Percentiles rank a stretch among this genome's conserved stretches.
Evolutionary conservation across 2,113 vertebrate species (phyloP).

Genomic region (Heloderma charlesbogerti): DNA sequence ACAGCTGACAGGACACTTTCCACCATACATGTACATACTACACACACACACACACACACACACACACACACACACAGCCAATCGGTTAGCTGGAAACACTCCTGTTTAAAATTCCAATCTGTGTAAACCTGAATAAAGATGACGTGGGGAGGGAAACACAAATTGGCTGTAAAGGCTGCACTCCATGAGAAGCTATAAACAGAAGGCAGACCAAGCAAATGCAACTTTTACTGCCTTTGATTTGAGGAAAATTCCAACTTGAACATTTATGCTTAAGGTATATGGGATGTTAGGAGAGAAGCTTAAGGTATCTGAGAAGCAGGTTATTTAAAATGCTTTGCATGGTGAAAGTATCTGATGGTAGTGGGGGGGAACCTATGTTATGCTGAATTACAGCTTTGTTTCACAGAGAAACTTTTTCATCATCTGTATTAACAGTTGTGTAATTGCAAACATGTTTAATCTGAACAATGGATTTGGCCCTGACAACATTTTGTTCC

Average conservation of each 20-base stretch:
- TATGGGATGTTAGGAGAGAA: conserved; percentile 41
- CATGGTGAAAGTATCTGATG: conserved; percentile 3
- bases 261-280: conserved; percentile 69
- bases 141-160: conserved; percentile 54
- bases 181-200: conserved; percentile 70
- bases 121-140: conserved; percentile 68
- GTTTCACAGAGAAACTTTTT: not conserved
- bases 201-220: conserved; percentile 62
- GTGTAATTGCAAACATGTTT: not conserved
- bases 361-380: not conserved
- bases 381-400: conserved; percentile 33
- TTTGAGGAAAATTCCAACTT: conserved; percentile 72
- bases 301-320: conserved; percentile 60
- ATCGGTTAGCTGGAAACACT: conserved; percentile 67
- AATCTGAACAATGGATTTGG: not conserved
- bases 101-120: conserved; percentile 64
- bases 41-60: not conserved
- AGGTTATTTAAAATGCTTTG: conserved; percentile 64
- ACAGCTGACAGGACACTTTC: conserved; percentile 70
- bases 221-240: conserved; percentile 69
- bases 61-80: conserved; percentile 20
- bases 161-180: conserved; percentile 68
- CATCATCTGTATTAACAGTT: not conserved
- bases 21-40: conserved; percentile 66
- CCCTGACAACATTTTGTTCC: not conserved